phyloP scores from a whole-genome alignment of 2,888 invertebrate species.

The Hylaea fasciaria region DNA sequence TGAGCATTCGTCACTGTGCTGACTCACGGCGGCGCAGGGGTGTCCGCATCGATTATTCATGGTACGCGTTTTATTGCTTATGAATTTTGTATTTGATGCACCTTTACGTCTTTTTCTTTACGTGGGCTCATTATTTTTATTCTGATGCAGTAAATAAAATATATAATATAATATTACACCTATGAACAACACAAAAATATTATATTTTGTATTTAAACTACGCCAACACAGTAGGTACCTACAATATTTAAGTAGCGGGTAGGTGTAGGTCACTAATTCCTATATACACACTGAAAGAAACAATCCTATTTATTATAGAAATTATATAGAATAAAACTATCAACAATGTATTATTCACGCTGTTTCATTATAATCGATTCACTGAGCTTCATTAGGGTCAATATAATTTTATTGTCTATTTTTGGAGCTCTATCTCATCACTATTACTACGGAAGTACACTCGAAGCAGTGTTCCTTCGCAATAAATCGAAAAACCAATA shows the following conservation, averaged over 20 bases:
- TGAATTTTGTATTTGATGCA: slow-evolving; percentile 42
- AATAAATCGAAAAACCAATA: slow-evolving; percentile 66
- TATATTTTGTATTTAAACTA: too few species aligned
- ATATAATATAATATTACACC: background rate
- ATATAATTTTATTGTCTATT: background rate
- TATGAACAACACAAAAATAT: too few species aligned
- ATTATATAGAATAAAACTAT: too few species aligned
- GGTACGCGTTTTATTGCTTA: slow-evolving; percentile 45
- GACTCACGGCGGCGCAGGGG: slow-evolving; percentile 50
- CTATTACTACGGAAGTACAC: slow-evolving; percentile 18
- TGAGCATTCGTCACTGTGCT: slow-evolving; percentile 44
- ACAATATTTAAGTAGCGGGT: too few species aligned
- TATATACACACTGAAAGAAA: too few species aligned
- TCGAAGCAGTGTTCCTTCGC: slow-evolving; percentile 48
- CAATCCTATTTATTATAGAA: too few species aligned
- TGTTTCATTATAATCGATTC: too few species aligned
- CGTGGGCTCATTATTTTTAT: slow-evolving; percentile 4
- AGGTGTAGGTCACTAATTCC: too few species aligned
- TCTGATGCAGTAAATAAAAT: background rate
- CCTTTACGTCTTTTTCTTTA: slow-evolving; percentile 2
- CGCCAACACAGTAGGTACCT: too few species aligned
- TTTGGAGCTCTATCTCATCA: slow-evolving; percentile 7
- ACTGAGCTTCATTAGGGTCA: too few species aligned
- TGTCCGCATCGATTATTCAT: slow-evolving; percentile 44
- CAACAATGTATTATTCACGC: too few species aligned